Base-by-base conservation (phyloP, 2,113 vertebrate genomes). In the Athene noctua region DNA sequence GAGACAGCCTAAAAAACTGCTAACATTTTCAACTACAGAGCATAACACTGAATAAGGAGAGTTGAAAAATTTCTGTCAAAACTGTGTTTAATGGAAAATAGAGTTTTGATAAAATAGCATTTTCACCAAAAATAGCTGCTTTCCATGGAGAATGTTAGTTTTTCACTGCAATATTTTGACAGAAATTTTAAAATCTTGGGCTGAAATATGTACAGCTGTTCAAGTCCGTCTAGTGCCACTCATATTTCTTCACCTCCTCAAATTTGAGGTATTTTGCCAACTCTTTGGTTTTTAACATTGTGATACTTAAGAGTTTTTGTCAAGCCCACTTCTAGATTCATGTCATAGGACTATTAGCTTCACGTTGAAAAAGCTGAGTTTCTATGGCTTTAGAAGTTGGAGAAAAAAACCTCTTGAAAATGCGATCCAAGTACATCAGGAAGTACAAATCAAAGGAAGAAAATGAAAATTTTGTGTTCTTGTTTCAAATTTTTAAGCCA, bases 61-160 rank as follows among this genome's bases (percentile, higher is more conserved):
- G 80, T 71, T 92, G 95, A 89, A 96, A 87, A 96, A 71, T 84
- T 84, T 96, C 92, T 96, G 90, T 96, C 95, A 92, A 94, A 97
- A 95, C 95, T 96, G 91, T 95, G 83, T 95, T 95, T 94, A 93
- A 96, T 96, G 92, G 88, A 91, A 96, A 96, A 95, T 88, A 92
- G 86, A 88, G 72, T 86, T 96, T 96, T 93, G 88, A 95, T 95
- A 92, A 96, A 97, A 96, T 86, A 95, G 88, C 90, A 93, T 96
- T 96, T 96, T 65, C 65, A 80, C 83, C 20, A 10, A 92, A 96
- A 94, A 95, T 96, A 93, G 84, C 92, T 96, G 75, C 68, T 80
- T 96, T 92, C 90, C 61, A 3, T n/a, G 61, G 87, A 72, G 84
- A 91, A 96, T 81, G 93, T 68, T 91, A 40, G 47, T 79, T 95